Conservation (phyloP, 2,113 vertebrate genomes). For the Gavia stellata region DNA sequence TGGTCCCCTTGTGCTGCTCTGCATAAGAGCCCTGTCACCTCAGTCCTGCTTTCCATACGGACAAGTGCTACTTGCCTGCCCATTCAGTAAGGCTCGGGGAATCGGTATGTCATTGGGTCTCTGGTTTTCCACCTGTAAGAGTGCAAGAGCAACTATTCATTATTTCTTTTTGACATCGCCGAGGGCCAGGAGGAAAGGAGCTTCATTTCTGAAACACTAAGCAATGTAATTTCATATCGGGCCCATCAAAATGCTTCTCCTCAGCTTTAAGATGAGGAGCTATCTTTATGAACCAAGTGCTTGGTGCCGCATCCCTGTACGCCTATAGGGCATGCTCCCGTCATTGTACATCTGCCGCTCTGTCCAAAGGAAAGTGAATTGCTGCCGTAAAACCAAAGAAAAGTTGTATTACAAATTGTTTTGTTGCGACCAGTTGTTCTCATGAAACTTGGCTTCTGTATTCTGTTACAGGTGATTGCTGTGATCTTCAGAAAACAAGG, state of each 20-base stretch:
- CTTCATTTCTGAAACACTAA: neutral
- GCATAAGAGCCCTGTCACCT: neutral
- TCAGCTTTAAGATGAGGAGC: neutral
- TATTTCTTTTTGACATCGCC: neutral
- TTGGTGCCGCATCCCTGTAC: neutral
- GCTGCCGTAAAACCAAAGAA: neutral
- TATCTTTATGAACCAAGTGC: neutral
- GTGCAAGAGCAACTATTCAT: neutral
- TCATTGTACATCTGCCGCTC: neutral
- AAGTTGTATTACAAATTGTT: neutral
- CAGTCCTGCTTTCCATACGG: neutral
- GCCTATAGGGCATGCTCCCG: accelerated
- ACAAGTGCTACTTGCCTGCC: neutral
- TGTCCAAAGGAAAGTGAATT: neutral
- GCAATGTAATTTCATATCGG: neutral
- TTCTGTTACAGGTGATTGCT: neutral
- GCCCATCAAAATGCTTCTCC: neutral
- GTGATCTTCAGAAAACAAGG: neutral
- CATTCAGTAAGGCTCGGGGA: neutral
- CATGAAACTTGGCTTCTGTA: neutral
- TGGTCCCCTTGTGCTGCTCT: neutral
- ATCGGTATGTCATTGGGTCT: accelerated
- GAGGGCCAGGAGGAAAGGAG: neutral
- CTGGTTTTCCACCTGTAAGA: neutral
- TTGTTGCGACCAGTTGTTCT: neutral